Base-by-base conservation (phyloP, 2,797 vertebrate genomes). In the Esox lucius region DNA sequence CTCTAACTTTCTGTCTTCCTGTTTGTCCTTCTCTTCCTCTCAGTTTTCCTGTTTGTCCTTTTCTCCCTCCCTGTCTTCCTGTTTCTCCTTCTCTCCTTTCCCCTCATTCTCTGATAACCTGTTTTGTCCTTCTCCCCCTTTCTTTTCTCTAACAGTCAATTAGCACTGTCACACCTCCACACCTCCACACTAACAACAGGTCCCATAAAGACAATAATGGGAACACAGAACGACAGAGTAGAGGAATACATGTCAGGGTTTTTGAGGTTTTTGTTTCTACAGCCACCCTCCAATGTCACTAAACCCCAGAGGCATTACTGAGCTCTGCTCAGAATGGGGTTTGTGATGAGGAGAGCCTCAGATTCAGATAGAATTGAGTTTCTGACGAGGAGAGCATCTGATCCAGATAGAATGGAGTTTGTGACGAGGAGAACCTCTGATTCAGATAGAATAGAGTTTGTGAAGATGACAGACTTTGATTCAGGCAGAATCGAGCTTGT, bases 91-190 rank as follows among this genome's bases (percentile, higher is more conserved):
- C 42, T 46, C 35, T 39, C n/a, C 33, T 46, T 11, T 59, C 75
- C 70, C 39, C 56, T 28, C 82, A 68, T 80, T 84, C 82, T 74
- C 80, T 2, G 33, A 33, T 5, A 33, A 33, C 42, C 42, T 42
- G 42, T n/a, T 42, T 42, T 42, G 2, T 7, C 42, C 1, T 46
- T 13, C 42, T 46, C 78, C 68, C 85, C 84, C 83, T 75, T 78
- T 85, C 78, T 72, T 76, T 67, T 69, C 74, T 76, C 75, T 79
- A 76, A 78, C 79, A 86, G 83, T 87, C 75, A 86, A 85, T 83
- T 76, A 78, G 80, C 75, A 70, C 74, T 42, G 77, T 78, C 79
- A 83, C 78, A 75, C 78, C 79, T 77, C 72, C 79, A 79, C 74
- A 86, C 70, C 80, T 78, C 75, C 15, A 17, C 17, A 85, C 82